These are phyloP conservation scores for Characodon lateralis DNA, from an alignment of 2,797 vertebrate genomes.

Conservation along the genomic window DNA sequence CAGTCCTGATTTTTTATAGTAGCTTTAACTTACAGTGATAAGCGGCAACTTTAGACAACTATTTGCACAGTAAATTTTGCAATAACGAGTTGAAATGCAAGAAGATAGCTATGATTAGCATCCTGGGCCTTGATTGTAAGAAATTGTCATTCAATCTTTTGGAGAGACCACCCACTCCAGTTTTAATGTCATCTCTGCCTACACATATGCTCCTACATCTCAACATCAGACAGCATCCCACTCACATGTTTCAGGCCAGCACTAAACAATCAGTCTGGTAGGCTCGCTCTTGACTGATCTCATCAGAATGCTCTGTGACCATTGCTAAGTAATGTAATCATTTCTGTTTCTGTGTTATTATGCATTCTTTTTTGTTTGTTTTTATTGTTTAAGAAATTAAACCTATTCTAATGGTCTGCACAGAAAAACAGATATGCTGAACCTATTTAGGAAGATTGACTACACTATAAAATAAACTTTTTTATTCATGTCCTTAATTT, in stretches of 20 bases:
- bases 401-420: not conserved
- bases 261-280: not conserved
- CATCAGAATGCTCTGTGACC: not conserved
- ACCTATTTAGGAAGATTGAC: not conserved
- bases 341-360: not conserved
- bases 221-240: not conserved
- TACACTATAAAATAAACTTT: not conserved
- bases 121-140: not conserved
- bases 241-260: not conserved
- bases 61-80: not conserved
- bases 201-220: not conserved
- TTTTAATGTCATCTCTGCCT: not conserved
- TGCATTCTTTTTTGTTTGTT: not conserved
- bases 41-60: not conserved
- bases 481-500: slow-evolving; percentile 13
- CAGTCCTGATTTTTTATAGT: too few species aligned
- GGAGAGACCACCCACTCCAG: not conserved
- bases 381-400: not conserved
- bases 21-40: too few species aligned
- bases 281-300: not conserved
- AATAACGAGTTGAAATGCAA: not conserved
- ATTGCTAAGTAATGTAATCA: not conserved
- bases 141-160: not conserved
- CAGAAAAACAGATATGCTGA: not conserved
- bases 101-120: not conserved